A percentile compares a stretch with the other conserved stretches of the same genome.
phyloP scores from a whole-genome alignment of 2,797 vertebrate genomes.

The Graptemys geographica region DNA sequence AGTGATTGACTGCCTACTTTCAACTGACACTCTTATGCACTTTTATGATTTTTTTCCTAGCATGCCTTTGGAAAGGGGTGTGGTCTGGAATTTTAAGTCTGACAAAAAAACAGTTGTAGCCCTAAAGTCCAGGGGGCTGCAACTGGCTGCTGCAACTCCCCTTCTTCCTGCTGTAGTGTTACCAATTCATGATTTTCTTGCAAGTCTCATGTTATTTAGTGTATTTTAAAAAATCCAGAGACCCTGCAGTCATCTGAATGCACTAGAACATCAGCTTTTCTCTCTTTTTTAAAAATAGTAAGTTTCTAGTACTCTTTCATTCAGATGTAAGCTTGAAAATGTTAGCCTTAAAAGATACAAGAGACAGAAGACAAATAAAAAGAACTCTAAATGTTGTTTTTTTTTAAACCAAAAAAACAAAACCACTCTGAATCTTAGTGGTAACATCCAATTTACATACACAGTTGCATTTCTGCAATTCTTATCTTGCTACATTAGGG shows the following conservation, averaged over 20 bases:
- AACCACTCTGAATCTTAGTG: not conserved
- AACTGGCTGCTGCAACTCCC: not conserved
- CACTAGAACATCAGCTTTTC: rapidly evolving
- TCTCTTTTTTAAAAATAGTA: not conserved
- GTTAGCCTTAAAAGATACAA: not conserved
- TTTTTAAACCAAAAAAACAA: too few species aligned
- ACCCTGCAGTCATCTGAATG: not conserved
- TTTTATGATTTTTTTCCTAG: not conserved
- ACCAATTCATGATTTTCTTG: not conserved
- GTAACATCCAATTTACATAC: not conserved
- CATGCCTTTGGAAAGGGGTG: not conserved
- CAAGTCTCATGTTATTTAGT: not conserved
- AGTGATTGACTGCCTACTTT: not conserved
- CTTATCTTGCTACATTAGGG: not conserved
- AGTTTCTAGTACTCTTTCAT: not conserved
- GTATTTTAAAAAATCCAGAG: not conserved
- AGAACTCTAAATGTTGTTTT: rapidly evolving
- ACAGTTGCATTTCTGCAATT: not conserved
- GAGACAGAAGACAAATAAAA: not conserved
- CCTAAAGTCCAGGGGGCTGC: not conserved
- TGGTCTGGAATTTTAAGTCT: not conserved
- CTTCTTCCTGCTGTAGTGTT: not conserved
- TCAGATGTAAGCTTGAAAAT: not conserved
- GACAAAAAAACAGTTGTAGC: not conserved
- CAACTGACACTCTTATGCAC: not conserved